Conservation (phyloP, 2,113 vertebrate genomes). For the Ctenomys sociabilis region DNA sequence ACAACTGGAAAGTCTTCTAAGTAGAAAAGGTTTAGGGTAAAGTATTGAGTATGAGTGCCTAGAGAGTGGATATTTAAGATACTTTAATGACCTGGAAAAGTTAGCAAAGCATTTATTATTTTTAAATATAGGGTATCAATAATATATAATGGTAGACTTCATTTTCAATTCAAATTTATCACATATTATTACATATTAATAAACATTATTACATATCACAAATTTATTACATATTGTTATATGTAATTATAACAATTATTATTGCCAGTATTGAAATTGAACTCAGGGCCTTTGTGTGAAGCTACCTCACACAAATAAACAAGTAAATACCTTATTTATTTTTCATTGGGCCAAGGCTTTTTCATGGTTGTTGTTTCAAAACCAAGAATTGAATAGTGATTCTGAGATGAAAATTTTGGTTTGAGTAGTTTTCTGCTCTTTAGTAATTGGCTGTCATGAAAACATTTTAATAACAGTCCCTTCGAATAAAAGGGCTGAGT, state of each 20-base stretch:
- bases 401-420: background rate
- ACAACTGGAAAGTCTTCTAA: background rate
- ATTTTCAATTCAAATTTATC: background rate
- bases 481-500: conserved; percentile 12
- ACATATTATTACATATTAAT: background rate
- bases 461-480: background rate
- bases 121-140: background rate
- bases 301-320: background rate
- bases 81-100: conserved; percentile 37
- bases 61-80: background rate
- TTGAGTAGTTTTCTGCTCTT: conserved; percentile 27
- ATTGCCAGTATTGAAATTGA: background rate
- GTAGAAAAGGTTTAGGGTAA: background rate
- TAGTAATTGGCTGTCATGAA: background rate
- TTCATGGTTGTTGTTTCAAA: background rate
- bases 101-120: background rate
- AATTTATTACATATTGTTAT: background rate
- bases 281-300: background rate
- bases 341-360: background rate
- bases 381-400: background rate
- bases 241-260: background rate
- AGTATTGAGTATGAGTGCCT: background rate
- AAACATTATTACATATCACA: no score
- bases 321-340: no score
- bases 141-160: background rate